Evolutionary conservation across 2,888 invertebrate species (phyloP), one percentile per base, ranked within the genome.

Genomic region (Hyposoter didymator): DNA sequence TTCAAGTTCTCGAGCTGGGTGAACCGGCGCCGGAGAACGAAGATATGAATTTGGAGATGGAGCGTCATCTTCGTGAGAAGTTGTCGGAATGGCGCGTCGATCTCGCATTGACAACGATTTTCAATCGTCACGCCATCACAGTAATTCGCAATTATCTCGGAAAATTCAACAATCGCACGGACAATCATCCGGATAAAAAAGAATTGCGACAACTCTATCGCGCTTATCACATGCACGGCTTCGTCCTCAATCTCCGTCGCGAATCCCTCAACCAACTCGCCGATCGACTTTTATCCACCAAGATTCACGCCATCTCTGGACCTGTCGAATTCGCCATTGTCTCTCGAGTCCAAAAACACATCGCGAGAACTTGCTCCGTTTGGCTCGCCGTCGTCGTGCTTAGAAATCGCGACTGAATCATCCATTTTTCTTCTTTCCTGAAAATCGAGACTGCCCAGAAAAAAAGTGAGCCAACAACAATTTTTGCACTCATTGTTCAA

Each of bases 321-420:
- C 92, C 93, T 0, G 90, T 93, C 14, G 93, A 94, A 88, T 94
- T 93, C 81, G 92, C 92, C 73, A 49, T 94, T 4, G 91, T 91
- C 1, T 93, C 91, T 82, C 88, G 91, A n/a, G 74, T 92, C 12
- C 91, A 93, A 75, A 89, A 87, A 47, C 91, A 92, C 47, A 84
- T 92, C 47, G 93, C 92, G 8, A 93, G 91, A 81, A 92, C 91
- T 49, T 90, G 89, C 45, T 94, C 93, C 2, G 86, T 93, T 39
- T 93, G 92, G 93, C 82, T 94, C 22, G 93, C 92, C 28, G 83
- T 93, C 47, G 88, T 92, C 32, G 89, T 93, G 35, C 87, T 94
- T 45, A 90, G 92, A 84, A 92, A 87, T 78, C 90, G 91, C 45
- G 90, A 91, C 74, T 92, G 81, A 89, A 22, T 12, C 12, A 35